phyloP scores from a whole-genome alignment of 2,113 vertebrate species.

The Seriola rivoliana region DNA sequence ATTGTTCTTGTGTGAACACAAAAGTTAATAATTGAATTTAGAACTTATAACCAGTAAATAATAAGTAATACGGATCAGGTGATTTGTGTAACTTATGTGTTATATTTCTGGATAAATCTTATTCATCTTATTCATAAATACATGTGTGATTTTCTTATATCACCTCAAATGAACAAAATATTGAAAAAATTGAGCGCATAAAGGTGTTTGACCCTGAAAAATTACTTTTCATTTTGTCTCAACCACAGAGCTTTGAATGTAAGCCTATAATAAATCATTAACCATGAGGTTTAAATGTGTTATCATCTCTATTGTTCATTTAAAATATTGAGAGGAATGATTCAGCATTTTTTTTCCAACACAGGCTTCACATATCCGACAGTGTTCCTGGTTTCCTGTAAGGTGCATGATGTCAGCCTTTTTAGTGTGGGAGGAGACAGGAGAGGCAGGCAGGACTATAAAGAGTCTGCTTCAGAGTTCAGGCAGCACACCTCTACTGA shows the following conservation, averaged over 20 bases:
- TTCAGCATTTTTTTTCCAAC: neutral
- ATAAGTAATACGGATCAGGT: neutral
- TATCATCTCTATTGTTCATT: neutral
- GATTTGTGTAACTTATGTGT: neutral
- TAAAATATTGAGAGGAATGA: slow-evolving; percentile 11
- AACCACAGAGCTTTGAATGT: neutral
- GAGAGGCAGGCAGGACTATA: slow-evolving; percentile 40
- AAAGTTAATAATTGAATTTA: neutral
- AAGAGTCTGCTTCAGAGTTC: slow-evolving; percentile 8
- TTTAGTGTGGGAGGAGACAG: slow-evolving; percentile 25
- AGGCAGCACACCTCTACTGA: neutral
- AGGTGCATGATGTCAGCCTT: slow-evolving; percentile 12
- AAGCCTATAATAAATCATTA: neutral
- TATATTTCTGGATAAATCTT: neutral
- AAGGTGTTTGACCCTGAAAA: no score
- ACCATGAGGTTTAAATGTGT: neutral
- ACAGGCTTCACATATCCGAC: neutral
- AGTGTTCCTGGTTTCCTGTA: neutral
- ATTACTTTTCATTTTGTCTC: no score
- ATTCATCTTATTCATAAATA: neutral
- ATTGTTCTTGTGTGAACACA: neutral
- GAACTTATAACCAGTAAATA: neutral
- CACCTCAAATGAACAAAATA: neutral
- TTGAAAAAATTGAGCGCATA: neutral
- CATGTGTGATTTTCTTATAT: neutral